A percentile compares a stretch with the other conserved stretches of the same genome.
Evolutionary conservation across 1,140 invertebrate species (phyloP).

Genomic region (Odontomachus brunneus): DNA sequence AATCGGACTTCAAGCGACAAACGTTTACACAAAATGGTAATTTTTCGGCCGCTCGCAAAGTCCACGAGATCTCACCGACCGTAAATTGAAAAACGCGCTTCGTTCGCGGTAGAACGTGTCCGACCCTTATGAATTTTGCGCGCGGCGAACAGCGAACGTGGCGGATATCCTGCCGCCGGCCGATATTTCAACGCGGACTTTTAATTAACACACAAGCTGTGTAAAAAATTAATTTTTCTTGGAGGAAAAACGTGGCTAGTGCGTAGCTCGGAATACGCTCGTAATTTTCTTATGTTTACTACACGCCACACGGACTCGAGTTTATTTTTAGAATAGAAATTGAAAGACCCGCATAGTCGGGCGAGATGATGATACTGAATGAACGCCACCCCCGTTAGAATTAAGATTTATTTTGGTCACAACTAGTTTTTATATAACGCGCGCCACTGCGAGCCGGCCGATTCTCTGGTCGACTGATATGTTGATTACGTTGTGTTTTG

Average conservation of each 20-base stretch:
- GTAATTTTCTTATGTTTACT: too few relatives aligned
- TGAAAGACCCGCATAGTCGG: too few relatives aligned
- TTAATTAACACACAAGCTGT: conserved; percentile 12
- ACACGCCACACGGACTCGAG: not conserved
- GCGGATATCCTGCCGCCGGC: not conserved
- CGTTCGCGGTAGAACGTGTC: not conserved
- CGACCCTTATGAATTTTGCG: conserved; percentile 5
- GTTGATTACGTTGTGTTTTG: not conserved
- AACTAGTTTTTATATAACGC: not conserved
- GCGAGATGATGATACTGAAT: not conserved
- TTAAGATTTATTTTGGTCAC: not conserved
- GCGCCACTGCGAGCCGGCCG: too few relatives aligned
- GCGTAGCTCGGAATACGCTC: not conserved
- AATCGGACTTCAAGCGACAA: conserved; percentile 8
- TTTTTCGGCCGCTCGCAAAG: not conserved
- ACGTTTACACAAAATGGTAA: conserved; percentile 31
- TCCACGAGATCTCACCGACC: not conserved
- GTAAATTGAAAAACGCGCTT: conserved; percentile 15
- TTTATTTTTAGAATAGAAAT: not conserved
- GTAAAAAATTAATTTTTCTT: conserved; percentile 9
- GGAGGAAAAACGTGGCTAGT: not conserved
- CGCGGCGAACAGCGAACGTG: not conserved
- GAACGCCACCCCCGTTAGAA: not conserved
- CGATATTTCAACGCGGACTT: conserved; percentile 24
- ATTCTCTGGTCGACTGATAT: too few relatives aligned